phyloP scores from a whole-genome alignment of 92 coral and sea anemone species.

The Phenganax marumi region DNA sequence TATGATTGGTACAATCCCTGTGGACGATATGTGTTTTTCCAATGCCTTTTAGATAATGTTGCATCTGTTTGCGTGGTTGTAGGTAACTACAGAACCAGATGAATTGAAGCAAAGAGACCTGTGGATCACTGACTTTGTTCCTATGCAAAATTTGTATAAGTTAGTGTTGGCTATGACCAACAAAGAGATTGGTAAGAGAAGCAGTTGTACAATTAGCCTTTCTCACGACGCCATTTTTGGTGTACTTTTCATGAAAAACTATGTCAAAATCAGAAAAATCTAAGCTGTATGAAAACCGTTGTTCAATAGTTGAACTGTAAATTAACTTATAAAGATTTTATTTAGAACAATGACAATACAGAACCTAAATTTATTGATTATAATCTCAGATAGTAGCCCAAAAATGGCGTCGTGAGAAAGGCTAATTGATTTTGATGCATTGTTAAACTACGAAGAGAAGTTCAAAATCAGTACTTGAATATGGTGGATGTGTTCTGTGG shows the following conservation, averaged over 20 bases:
- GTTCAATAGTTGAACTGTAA: too few relatives aligned
- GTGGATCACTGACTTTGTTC: slow-evolving; percentile 96
- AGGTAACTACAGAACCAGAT: slow-evolving; percentile 96
- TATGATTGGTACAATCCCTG: not conserved
- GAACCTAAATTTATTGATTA: too few relatives aligned
- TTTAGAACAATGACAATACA: too few relatives aligned
- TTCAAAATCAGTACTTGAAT: not conserved
- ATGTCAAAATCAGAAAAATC: too few relatives aligned
- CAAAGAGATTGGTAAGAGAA: slow-evolving; percentile 84
- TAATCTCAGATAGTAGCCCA: too few relatives aligned
- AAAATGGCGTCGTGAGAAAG: too few relatives aligned
- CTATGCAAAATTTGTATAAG: slow-evolving; percentile 96
- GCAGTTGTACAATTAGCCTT: not conserved
- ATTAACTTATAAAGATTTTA: too few relatives aligned
- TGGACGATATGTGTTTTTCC: too few relatives aligned
- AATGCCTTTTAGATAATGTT: too few relatives aligned
- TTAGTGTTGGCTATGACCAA: slow-evolving; percentile 86
- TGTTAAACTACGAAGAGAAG: not conserved
- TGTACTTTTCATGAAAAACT: too few relatives aligned
- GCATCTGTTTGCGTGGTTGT: not conserved
- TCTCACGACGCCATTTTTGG: not conserved
- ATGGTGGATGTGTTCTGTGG: not conserved
- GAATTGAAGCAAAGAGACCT: slow-evolving; percentile 94
- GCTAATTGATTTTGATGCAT: not conserved
- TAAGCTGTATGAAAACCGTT: too few relatives aligned